These are phyloP conservation scores for zebrafish (Danio rerio) DNA, from an alignment of 2,113 vertebrate genomes.

Conservation along the genomic window GRCz12tu NC_133197.1:276001-276500, in stretches of 20 bases:
- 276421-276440: neutral
- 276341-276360: neutral
- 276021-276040: neutral
- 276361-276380: neutral
- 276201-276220: neutral
- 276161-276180: slow-evolving; percentile 75
- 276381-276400: slow-evolving; percentile 1
- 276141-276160: slow-evolving; percentile 67
- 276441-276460: neutral
- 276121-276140: slow-evolving; percentile 51
- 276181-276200: slow-evolving; percentile 57
- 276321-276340: neutral
- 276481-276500: neutral
- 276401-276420: neutral
- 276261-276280: slow-evolving; percentile 6
- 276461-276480: neutral
- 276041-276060: neutral
- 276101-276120: neutral
- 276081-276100: neutral
- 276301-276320: neutral
- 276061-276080: neutral
- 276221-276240: slow-evolving; percentile 1
- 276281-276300: neutral
- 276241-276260: neutral
- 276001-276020: neutral